Evolutionary conservation across 2,888 invertebrate genomes (phyloP).

Genomic region (Diarsia mendica): DNA sequence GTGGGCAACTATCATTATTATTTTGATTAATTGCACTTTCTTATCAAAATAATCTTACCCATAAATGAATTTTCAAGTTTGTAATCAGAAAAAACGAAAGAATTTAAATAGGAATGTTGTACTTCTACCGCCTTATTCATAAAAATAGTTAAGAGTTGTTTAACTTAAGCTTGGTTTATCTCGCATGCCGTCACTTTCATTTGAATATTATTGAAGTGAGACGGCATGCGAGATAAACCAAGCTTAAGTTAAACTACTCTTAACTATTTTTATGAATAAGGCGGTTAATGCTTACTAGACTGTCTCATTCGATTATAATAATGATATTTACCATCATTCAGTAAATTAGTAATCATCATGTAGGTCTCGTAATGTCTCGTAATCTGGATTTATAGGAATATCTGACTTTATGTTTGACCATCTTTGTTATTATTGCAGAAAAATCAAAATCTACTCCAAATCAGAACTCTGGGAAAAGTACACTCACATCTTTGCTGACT

Average conservation of each 20-base stretch:
- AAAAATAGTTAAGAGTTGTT: too few relatives aligned
- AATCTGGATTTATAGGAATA: not conserved
- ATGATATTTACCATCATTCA: not conserved
- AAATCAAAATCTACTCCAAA: slow-evolving; percentile 87
- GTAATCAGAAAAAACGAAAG: not conserved
- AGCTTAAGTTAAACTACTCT: too few relatives aligned
- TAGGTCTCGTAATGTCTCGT: not conserved
- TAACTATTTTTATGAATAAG: too few relatives aligned
- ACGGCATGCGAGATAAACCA: too few relatives aligned
- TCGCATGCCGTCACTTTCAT: too few relatives aligned
- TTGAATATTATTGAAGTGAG: too few relatives aligned
- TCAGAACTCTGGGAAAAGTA: slow-evolving; percentile 90
- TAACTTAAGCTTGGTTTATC: too few relatives aligned
- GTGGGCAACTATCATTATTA: too few relatives aligned
- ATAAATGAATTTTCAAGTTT: not conserved
- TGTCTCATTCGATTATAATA: not conserved
- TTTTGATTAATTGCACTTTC: not conserved
- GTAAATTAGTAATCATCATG: not conserved
- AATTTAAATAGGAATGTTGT: not conserved
- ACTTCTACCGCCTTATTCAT: too few relatives aligned
- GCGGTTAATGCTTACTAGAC: not conserved
- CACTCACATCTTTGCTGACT: slow-evolving; percentile 92
- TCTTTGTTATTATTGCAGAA: slow-evolving; percentile 71
- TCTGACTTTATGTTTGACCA: not conserved
- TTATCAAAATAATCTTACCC: not conserved